Evolutionary conservation across 1,140 invertebrate genomes (phyloP).

Genomic region (Tenebrio molitor): DNA sequence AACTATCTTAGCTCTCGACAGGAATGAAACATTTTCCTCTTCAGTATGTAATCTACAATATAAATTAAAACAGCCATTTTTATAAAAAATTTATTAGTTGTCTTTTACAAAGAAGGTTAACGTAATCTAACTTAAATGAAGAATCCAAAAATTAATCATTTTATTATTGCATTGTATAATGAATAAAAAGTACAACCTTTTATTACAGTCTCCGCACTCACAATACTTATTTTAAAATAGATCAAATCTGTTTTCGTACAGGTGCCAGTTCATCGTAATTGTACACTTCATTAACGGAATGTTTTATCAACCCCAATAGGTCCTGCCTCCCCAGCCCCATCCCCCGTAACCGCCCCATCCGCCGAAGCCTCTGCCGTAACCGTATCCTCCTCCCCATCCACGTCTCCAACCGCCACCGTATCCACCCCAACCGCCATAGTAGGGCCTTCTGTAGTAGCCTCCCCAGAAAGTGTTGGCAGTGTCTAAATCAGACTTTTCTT

Average conservation of each 20-base stretch:
- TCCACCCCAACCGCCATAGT: slow-evolving; percentile 2
- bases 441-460: slow-evolving; percentile 33
- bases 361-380: slow-evolving; percentile 12
- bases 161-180: too few species aligned
- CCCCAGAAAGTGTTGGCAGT: slow-evolving; percentile 31
- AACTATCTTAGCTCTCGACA: too few species aligned
- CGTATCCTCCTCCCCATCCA: background rate
- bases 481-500: slow-evolving; percentile 39
- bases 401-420: slow-evolving; percentile 1
- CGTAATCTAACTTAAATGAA: too few species aligned
- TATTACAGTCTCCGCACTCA: too few species aligned
- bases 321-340: slow-evolving; percentile 19
- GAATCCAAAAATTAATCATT: too few species aligned
- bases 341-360: slow-evolving; percentile 6
- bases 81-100: too few species aligned
- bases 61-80: too few species aligned
- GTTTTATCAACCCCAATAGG: slow-evolving; percentile 5
- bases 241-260: background rate
- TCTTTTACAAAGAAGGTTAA: too few species aligned
- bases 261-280: slow-evolving; percentile 1
- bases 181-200: too few species aligned
- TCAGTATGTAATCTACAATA: too few species aligned
- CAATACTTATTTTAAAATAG: too few species aligned
- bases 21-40: too few species aligned
- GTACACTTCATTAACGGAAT: background rate